These are phyloP conservation scores for Ptychoptera albimana DNA, from an alignment of 2,888 invertebrate species.

Conservation along the genomic window DNA sequence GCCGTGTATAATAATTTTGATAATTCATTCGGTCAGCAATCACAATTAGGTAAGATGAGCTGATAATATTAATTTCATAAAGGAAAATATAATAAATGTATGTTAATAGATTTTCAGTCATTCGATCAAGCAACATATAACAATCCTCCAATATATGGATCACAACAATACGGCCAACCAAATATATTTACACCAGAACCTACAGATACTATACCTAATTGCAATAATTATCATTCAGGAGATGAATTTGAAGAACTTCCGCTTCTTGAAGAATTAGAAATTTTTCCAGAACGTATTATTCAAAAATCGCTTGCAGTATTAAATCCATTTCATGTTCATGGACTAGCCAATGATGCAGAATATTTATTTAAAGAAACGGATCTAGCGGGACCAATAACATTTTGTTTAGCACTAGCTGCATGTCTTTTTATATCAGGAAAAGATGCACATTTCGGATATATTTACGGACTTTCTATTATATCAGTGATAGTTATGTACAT, in stretches of 20 bases:
- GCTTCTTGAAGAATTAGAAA: constrained; percentile 77
- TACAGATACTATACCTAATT: not conserved
- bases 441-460: constrained; percentile 81
- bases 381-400: constrained; percentile 81
- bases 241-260: constrained; percentile 58
- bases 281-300: constrained; percentile 73
- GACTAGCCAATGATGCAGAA: constrained; percentile 57
- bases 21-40: too few species aligned
- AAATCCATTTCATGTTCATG: constrained; percentile 62
- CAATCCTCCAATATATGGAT: not conserved
- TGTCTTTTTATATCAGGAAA: constrained; percentile 56
- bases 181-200: not conserved
- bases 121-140: not conserved
- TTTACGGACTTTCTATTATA: constrained; percentile 81
- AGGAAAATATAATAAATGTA: not conserved
- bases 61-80: too few species aligned
- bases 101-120: constrained; percentile 1
- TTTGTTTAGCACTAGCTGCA: constrained; percentile 58
- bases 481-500: constrained; percentile 84
- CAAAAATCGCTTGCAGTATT: constrained; percentile 81
- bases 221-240: not conserved
- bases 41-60: too few species aligned
- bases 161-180: not conserved
- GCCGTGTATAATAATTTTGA: too few species aligned
- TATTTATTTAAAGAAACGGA: constrained; percentile 70